Percentiles rank a stretch among this genome's conserved stretches.
These are phyloP conservation scores for Megaustenia siamemsis DNA, from an alignment of 2,888 invertebrate species.

Conservation along the genomic window DNA sequence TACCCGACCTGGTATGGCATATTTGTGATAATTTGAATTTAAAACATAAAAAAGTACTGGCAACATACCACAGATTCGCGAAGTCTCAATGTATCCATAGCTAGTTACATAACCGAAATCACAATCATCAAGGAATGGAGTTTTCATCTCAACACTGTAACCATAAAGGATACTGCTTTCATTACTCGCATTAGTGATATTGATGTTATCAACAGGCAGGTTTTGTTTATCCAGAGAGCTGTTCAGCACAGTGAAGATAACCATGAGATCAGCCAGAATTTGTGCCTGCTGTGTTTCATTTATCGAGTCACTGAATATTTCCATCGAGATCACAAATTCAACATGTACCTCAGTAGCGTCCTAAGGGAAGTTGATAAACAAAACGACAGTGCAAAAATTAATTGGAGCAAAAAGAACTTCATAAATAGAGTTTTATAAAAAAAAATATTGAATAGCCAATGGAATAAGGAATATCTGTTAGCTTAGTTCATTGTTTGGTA, in stretches of 20 bases:
- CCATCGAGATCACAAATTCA: neutral
- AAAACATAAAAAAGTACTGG: neutral
- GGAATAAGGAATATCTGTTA: no score
- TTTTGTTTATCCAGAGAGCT: neutral
- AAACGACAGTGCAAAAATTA: no score
- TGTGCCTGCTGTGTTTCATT: neutral
- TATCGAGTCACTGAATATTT: neutral
- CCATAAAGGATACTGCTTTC: neutral
- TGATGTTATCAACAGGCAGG: neutral
- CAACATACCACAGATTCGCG: constrained; percentile 21
- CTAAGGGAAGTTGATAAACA: no score
- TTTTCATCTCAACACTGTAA: neutral
- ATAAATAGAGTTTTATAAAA: no score
- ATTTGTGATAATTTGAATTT: neutral
- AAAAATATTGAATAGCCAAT: no score
- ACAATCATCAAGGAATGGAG: neutral
- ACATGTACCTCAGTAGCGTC: neutral
- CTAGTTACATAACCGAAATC: constrained; percentile 12
- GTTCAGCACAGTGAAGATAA: neutral
- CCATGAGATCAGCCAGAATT: neutral
- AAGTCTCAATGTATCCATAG: neutral
- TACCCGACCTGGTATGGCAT: no score
- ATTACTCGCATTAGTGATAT: neutral
- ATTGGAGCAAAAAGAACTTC: no score
- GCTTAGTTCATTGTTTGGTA: no score